Evolutionary conservation across 2,888 invertebrate genomes (phyloP).

Genomic region (Anthophora plumipes): DNA sequence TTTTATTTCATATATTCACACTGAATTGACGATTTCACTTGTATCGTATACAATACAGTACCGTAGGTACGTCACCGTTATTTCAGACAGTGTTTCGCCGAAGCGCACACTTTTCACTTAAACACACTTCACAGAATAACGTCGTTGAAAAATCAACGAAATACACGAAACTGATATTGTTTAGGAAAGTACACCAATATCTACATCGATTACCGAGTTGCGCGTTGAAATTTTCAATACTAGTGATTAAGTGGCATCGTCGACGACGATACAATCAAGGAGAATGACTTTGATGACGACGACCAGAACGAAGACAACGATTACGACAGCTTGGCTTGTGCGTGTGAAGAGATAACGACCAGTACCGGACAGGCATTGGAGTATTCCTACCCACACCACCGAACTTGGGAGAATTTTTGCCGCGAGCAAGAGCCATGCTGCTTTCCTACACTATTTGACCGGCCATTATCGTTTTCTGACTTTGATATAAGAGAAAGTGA

Average conservation of each 20-base stretch:
- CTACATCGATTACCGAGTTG: neutral
- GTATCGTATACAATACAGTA: neutral
- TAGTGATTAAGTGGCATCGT: constrained; percentile 44
- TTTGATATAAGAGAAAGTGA: constrained; percentile 24
- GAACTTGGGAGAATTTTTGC: constrained; percentile 45
- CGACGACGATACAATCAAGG: constrained; percentile 42
- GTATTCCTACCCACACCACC: constrained; percentile 50
- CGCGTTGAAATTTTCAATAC: constrained; percentile 30
- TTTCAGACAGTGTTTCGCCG: constrained; percentile 45
- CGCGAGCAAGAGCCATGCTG: constrained; percentile 27
- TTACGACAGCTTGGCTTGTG: constrained; percentile 63
- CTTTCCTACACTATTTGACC: constrained; percentile 10
- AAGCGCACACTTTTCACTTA: constrained; percentile 42
- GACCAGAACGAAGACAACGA: constrained; percentile 51
- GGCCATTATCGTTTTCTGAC: constrained; percentile 20
- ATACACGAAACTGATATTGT: too few relatives aligned
- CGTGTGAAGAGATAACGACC: constrained; percentile 70
- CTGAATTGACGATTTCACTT: neutral
- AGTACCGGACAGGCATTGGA: constrained; percentile 58
- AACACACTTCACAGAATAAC: neutral
- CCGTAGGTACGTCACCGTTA: constrained; percentile 63
- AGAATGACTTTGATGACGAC: constrained; percentile 53
- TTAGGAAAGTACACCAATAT: neutral
- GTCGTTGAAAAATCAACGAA: neutral
- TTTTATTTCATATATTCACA: neutral